phyloP scores from a whole-genome alignment of 2,888 invertebrate species.

The Hirtodrosophila cameraria region DNA sequence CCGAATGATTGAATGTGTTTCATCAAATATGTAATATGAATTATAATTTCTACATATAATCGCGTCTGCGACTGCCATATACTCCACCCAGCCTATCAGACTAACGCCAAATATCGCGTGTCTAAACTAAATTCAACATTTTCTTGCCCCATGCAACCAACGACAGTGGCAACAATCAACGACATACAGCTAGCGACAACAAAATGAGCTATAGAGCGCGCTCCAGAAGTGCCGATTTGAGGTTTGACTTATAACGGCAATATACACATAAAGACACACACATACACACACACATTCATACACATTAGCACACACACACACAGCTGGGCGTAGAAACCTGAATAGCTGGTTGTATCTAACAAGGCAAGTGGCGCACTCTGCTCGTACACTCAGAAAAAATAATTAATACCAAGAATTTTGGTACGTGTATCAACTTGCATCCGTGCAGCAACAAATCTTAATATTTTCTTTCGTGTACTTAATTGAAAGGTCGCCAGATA shows the following conservation, averaged over 20 bases:
- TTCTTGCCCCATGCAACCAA: conserved; percentile 57
- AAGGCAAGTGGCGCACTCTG: conserved; percentile 12
- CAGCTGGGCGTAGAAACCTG: not conserved
- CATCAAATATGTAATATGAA: conserved; percentile 79
- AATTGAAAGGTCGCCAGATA: too few species aligned
- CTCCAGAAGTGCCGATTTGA: conserved; percentile 78
- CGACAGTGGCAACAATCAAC: conserved; percentile 69
- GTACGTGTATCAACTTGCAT: too few species aligned
- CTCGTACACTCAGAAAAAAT: not conserved
- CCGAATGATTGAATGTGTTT: conserved; percentile 77
- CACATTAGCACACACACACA: conserved; percentile 5
- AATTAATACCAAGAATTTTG: not conserved
- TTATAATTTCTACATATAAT: conserved; percentile 77
- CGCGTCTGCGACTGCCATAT: conserved; percentile 27
- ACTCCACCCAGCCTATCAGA: conserved; percentile 2
- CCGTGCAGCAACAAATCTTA: too few species aligned
- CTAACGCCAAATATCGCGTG: conserved; percentile 69
- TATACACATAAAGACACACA: conserved; percentile 24
- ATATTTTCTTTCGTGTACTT: too few species aligned
- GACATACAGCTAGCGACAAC: conserved; percentile 48
- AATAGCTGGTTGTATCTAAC: conserved; percentile 14
- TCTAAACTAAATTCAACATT: conserved; percentile 74
- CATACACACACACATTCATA: conserved; percentile 7
- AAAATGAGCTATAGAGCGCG: conserved; percentile 73
- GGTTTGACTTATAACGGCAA: conserved; percentile 65